Conservation (phyloP, 2,888 invertebrate species). For the Polydrusus tereticollis region DNA sequence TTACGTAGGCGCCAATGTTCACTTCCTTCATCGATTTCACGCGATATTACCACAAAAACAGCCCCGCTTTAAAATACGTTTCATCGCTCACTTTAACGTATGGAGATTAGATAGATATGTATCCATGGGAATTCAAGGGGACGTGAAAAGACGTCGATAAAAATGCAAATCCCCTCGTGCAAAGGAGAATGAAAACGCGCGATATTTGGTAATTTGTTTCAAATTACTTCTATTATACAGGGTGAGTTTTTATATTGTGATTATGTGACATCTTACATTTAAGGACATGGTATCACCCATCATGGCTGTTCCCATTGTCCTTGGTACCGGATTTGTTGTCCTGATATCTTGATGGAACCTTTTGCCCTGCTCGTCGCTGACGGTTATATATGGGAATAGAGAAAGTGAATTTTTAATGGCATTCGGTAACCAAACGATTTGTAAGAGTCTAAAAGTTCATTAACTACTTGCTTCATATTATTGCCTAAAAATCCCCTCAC, state of each 20-base stretch:
- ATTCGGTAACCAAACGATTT: too few species aligned
- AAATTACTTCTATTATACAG: not conserved
- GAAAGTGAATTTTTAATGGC: too few species aligned
- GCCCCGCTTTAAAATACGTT: not conserved
- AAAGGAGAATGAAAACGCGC: not conserved
- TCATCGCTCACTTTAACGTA: conserved; percentile 9
- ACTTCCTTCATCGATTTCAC: not conserved
- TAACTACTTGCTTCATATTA: too few species aligned
- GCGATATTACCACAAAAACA: not conserved
- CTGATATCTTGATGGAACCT: too few species aligned
- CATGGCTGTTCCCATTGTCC: too few species aligned
- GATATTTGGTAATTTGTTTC: not conserved
- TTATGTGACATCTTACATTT: too few species aligned
- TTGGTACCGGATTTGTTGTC: too few species aligned
- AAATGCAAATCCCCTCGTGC: not conserved
- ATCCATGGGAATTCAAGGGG: conserved; percentile 2
- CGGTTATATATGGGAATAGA: too few species aligned
- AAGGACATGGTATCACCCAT: too few species aligned
- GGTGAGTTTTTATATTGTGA: not conserved
- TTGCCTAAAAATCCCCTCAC: too few species aligned
- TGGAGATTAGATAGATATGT: conserved; percentile 17
- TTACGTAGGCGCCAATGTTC: not conserved
- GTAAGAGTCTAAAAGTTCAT: too few species aligned
- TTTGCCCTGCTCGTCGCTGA: too few species aligned
- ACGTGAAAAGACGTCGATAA: not conserved